These are phyloP conservation scores for Seriola dumerili DNA, from an alignment of 2,113 vertebrate genomes.

Conservation along the genomic window DNA sequence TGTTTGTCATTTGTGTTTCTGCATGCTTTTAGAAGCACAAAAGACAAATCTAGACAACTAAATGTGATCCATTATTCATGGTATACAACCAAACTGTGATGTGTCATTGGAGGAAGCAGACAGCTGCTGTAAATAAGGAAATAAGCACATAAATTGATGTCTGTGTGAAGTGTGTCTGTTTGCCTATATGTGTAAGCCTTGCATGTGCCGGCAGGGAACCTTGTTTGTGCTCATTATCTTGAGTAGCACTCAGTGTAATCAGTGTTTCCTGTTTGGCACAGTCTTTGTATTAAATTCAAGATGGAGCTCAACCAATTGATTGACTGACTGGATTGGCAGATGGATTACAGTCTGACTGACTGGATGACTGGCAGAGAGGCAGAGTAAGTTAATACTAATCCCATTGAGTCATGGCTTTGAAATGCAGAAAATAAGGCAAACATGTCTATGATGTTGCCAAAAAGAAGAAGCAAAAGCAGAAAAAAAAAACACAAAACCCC, in stretches of 20 bases:
- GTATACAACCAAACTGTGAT: constrained; percentile 32
- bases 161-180: constrained; percentile 21
- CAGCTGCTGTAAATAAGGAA: constrained; percentile 53
- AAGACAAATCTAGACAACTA: constrained; percentile 47
- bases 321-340: constrained; percentile 72
- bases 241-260: constrained; percentile 80
- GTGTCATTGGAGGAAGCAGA: constrained; percentile 62
- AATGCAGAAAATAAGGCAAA: constrained; percentile 11
- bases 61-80: constrained; percentile 60
- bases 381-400: constrained; percentile 38
- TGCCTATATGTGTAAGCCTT: constrained; percentile 34
- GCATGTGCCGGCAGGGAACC: constrained; percentile 49
- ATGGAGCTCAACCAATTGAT: constrained; percentile 68
- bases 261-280: constrained; percentile 60
- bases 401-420: constrained; percentile 35
- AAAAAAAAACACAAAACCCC: not conserved
- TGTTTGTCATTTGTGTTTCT: constrained; percentile 6
- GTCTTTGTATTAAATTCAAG: constrained; percentile 65
- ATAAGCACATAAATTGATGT: constrained; percentile 35
- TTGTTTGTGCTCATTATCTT: constrained; percentile 71
- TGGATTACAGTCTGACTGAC: constrained; percentile 66
- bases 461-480: not conserved
- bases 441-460: not conserved
- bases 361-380: constrained; percentile 50
- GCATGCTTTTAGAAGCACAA: constrained; percentile 15